A percentile compares a stretch with the other conserved stretches of the same genome.
These are phyloP conservation scores for Caloenas nicobarica DNA, from an alignment of 2,113 vertebrate genomes.

Conservation along the genomic window DNA sequence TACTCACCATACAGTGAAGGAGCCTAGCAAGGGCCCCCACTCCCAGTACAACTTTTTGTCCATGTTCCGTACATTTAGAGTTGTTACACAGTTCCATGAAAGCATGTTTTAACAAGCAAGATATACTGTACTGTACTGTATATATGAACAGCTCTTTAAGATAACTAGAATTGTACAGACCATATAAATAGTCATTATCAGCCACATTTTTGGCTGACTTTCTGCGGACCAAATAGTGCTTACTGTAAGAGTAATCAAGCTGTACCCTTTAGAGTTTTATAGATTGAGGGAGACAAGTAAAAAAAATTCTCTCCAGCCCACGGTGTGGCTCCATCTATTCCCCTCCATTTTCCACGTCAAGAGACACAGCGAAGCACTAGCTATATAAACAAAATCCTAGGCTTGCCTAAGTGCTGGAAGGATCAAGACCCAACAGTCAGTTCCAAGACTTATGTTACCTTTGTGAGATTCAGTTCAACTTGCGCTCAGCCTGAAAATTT, in stretches of 20 bases:
- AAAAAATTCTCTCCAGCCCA: not conserved
- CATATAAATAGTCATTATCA: slow-evolving; percentile 66
- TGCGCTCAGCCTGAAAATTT: not conserved
- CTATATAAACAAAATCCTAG: slow-evolving; percentile 28
- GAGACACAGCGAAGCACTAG: slow-evolving; percentile 3
- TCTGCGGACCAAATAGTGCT: slow-evolving; percentile 15
- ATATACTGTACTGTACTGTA: slow-evolving; percentile 55
- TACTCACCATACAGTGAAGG: not conserved
- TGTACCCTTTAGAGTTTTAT: slow-evolving; percentile 48
- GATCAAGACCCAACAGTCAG: not conserved
- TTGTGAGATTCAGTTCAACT: not conserved
- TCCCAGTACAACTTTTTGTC: slow-evolving; percentile 21
- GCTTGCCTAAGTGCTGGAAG: not conserved
- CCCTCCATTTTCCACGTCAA: not conserved
- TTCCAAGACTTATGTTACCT: not conserved
- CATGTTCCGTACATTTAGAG: slow-evolving; percentile 42
- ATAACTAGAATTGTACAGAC: slow-evolving; percentile 57
- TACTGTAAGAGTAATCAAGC: slow-evolving; percentile 53
- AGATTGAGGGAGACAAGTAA: slow-evolving; percentile 29
- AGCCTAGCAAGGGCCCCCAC: slow-evolving; percentile 3
- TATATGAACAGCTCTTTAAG: slow-evolving; percentile 68
- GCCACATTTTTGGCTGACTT: slow-evolving; percentile 66
- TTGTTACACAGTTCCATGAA: slow-evolving; percentile 51
- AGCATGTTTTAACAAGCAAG: slow-evolving; percentile 62
- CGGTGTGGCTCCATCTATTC: slow-evolving; percentile 5